These are phyloP conservation scores for Adelphocoris suturalis DNA, from an alignment of 2,888 invertebrate genomes.

Conservation along the genomic window DNA sequence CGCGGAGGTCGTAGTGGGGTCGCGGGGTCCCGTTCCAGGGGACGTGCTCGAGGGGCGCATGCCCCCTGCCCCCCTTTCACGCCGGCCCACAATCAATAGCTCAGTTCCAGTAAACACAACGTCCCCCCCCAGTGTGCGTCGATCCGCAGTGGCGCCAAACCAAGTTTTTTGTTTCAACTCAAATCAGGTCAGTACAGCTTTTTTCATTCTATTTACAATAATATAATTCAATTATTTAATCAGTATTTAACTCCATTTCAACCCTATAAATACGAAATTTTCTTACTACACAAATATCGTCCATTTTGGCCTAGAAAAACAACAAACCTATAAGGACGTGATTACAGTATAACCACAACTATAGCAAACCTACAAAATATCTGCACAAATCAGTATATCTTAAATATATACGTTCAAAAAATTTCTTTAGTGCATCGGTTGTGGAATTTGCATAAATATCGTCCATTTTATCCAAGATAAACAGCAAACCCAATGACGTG, in stretches of 20 bases:
- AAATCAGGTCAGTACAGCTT: constrained; percentile 34
- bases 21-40: neutral
- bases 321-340: too few relatives aligned
- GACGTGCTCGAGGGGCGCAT: constrained; percentile 33
- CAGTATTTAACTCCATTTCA: neutral
- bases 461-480: too few relatives aligned
- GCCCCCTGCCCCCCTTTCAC: constrained; percentile 28
- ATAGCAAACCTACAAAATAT: too few relatives aligned
- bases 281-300: neutral
- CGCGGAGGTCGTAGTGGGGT: neutral
- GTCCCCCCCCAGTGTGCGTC: constrained; percentile 35
- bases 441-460: too few relatives aligned
- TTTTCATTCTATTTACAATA: neutral
- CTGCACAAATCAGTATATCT: too few relatives aligned
- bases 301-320: neutral
- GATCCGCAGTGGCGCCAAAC: constrained; percentile 41
- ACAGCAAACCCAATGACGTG: too few relatives aligned
- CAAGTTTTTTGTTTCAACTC: constrained; percentile 9
- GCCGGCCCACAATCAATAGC: constrained; percentile 49
- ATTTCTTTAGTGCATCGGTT: too few relatives aligned
- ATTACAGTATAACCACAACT: too few relatives aligned
- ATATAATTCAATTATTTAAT: neutral
- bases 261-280: neutral
- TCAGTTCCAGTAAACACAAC: constrained; percentile 40
- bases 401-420: too few relatives aligned